Evolutionary conservation across 2,113 vertebrate species (phyloP).

Genomic region (Corythornis madagascariensis): DNA sequence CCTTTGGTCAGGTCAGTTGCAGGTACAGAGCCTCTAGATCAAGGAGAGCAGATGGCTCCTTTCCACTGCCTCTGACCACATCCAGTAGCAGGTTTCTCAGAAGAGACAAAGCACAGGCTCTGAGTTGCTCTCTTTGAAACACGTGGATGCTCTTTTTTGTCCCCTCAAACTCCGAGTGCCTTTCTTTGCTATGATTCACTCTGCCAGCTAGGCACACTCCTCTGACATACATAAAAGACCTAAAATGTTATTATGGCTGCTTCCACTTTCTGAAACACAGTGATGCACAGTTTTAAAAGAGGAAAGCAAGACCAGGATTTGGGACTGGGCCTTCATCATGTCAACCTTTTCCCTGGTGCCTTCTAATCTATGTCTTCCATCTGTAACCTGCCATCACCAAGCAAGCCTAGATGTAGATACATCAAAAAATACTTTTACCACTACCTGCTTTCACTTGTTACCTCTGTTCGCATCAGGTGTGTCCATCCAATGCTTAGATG

Average conservation of each 20-base stretch:
- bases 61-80: background rate
- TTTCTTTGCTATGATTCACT: background rate
- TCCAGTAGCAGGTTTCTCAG: background rate
- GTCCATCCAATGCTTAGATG: accelerated
- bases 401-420: background rate
- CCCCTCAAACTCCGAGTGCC: background rate
- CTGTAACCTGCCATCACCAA: background rate
- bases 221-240: background rate
- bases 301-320: background rate
- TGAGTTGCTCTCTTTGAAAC: background rate
- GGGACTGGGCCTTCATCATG: background rate
- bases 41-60: background rate
- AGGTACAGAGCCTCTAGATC: background rate
- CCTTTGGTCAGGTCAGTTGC: background rate
- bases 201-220: background rate
- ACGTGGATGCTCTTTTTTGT: background rate
- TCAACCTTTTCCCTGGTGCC: background rate
- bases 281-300: background rate
- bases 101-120: slow-evolving; percentile 18
- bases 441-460: background rate
- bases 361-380: background rate
- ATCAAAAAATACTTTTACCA: background rate
- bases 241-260: background rate
- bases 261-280: background rate
- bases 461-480: background rate